These are phyloP conservation scores for Druceiella hillmani DNA, from an alignment of 2,888 invertebrate species.

Conservation along the genomic window DNA sequence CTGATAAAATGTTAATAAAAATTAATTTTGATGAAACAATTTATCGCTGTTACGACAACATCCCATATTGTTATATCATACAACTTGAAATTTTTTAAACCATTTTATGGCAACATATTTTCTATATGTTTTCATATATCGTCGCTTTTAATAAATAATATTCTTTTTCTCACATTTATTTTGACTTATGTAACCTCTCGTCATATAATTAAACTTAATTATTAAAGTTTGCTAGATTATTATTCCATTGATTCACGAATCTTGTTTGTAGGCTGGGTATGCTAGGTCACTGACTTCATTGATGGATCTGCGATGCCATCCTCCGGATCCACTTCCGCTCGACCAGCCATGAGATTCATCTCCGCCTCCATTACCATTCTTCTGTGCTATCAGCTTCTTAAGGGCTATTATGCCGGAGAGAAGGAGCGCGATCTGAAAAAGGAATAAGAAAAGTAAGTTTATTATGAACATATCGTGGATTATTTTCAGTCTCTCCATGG, in stretches of 20 bases:
- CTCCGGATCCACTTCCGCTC: constrained; percentile 46
- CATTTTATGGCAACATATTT: too few species aligned
- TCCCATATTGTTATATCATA: too few species aligned
- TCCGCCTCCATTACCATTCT: constrained; percentile 53
- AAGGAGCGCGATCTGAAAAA: constrained; percentile 71
- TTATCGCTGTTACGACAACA: too few species aligned
- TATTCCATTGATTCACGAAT: constrained; percentile 23
- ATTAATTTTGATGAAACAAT: too few species aligned
- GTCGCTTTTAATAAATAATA: too few species aligned
- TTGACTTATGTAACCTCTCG: too few species aligned
- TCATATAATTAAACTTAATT: too few species aligned
- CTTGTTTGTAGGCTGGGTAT: constrained; percentile 58
- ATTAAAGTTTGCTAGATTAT: too few species aligned
- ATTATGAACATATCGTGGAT: background rate
- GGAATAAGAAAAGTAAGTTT: constrained; percentile 4
- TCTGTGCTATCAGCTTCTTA: constrained; percentile 72
- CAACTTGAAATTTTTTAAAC: too few species aligned
- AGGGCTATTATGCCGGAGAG: constrained; percentile 76
- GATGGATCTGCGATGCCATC: constrained; percentile 68
- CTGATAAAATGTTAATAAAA: too few species aligned
- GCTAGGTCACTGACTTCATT: constrained; percentile 55
- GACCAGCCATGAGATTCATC: constrained; percentile 52
- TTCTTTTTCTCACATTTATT: too few species aligned
- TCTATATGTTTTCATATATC: too few species aligned
- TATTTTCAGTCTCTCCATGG: background rate